Base-by-base conservation (phyloP, 2,888 invertebrate genomes). In the Leptopilina drosophilae region DNA sequence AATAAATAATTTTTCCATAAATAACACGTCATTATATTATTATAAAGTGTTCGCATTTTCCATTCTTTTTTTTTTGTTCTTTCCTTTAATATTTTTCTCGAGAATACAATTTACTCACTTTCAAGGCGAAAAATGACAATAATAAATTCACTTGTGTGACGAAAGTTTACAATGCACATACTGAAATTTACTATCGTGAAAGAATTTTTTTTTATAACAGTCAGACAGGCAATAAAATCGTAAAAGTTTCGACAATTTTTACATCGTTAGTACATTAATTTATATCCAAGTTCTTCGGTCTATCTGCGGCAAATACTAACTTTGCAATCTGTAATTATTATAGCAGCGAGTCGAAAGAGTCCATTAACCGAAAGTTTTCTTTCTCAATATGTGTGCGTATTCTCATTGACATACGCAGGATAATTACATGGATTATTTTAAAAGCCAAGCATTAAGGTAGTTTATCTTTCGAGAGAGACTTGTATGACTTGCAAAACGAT, bases 401-500 rank as follows among this genome's bases (percentile, higher is more conserved):
- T 40, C 26, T 73, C 53, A 73, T 56, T 40, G 33, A 26, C n/a
- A 73, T 1, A 42, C 42, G 42, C 56, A 26, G 59, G 64, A 76
- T 73, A 81, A 81, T 81, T 80, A 77, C 76, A 80, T 56, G 73
- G 33, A 73, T 73, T 73, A 56, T 49, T 77, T 62, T 64, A 46
- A 77, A 81, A 56, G 65, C 65, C 59, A 62, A 46, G 80, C 53
- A 81, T 82, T 76, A 78, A 81, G 78, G 79, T 81, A 80, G 69
- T 69, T 77, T 78, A 80, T 83, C 80, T 69, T 49, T 49, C 49
- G 77, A 56, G 66, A 49, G 49, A 49, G 76, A 69, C 81, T 80
- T 65, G 80, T 78, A 80, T 80, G 73, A 73, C 78, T 81, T 78
- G 77, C 78, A 77, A 81, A 78, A 64, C 69, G 78, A 81, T 78